These are phyloP conservation scores for Tarsius wallacei DNA, from an alignment of 2,797 vertebrate species.

Conservation along the genomic window DNA sequence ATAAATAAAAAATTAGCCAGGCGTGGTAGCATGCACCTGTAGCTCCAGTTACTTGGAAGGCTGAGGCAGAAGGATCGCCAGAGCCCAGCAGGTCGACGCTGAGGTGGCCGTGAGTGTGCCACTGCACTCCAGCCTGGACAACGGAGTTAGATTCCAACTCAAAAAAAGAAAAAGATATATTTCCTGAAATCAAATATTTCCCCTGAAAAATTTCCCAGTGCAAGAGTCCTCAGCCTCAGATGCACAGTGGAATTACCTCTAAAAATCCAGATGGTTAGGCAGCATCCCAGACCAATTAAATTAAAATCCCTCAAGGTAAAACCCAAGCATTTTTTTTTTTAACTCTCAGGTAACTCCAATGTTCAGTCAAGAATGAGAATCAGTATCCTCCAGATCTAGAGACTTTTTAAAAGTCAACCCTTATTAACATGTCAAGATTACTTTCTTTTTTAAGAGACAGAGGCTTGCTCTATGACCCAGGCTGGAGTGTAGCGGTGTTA, in stretches of 20 bases:
- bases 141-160: too few relatives aligned
- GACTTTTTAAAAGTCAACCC: background rate
- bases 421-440: background rate
- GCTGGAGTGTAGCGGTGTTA: too few relatives aligned
- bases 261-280: slow-evolving; percentile 17
- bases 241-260: slow-evolving; percentile 8
- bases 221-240: slow-evolving; percentile 40
- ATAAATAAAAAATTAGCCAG: too few relatives aligned
- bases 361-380: slow-evolving; percentile 27
- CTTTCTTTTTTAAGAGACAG: too few relatives aligned
- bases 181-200: slow-evolving; percentile 47
- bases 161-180: background rate
- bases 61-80: too few relatives aligned
- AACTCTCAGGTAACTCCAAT: slow-evolving; percentile 13
- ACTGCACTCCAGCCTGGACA: too few relatives aligned
- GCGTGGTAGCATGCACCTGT: too few relatives aligned
- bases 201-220: slow-evolving; percentile 13
- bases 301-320: slow-evolving; percentile 23
- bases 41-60: too few relatives aligned
- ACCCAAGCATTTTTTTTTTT: slow-evolving; percentile 23
- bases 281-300: slow-evolving; percentile 27
- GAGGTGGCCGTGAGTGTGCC: too few relatives aligned
- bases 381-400: background rate
- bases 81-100: too few relatives aligned
- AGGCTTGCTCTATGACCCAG: too few relatives aligned